Percentiles rank a stretch among this genome's conserved stretches.
Evolutionary conservation across 1,140 invertebrate species (phyloP).

Genomic region (Drosophila ercepeae): DNA sequence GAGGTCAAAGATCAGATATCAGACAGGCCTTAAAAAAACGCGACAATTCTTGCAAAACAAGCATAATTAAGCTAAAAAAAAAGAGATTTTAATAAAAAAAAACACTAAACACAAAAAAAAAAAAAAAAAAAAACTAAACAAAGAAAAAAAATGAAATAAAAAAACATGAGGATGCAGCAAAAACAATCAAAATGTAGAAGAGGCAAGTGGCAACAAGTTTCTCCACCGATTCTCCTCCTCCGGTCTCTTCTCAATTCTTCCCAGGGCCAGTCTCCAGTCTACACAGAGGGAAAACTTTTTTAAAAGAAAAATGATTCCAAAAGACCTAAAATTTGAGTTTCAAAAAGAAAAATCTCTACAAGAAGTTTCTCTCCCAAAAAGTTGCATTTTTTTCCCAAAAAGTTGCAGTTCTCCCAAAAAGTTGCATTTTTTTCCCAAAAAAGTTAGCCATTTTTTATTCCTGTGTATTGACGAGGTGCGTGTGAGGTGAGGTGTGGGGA

Average conservation of each 20-base stretch:
- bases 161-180: constrained; percentile 47
- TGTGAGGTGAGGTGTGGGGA: not conserved
- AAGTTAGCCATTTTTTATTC: not conserved
- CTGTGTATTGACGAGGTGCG: not conserved
- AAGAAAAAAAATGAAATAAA: constrained; percentile 36
- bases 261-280: constrained; percentile 17
- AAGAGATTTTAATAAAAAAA: too few species aligned
- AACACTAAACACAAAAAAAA: constrained; percentile 49
- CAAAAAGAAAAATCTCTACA: not conserved
- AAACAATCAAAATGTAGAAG: constrained; percentile 15
- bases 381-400: too few species aligned
- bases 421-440: too few species aligned
- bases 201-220: constrained; percentile 52
- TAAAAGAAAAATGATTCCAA: not conserved
- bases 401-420: too few species aligned
- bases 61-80: too few species aligned
- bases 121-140: constrained; percentile 30
- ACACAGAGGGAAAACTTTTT: not conserved
- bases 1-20: not conserved
- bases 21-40: constrained; percentile 27
- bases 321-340: too few species aligned
- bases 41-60: constrained; percentile 60
- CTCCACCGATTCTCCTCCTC: not conserved
- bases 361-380: too few species aligned
- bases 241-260: not conserved